Evolutionary conservation across 2,797 vertebrate species (phyloP).

Genomic region (Poeciliopsis presidionis): DNA sequence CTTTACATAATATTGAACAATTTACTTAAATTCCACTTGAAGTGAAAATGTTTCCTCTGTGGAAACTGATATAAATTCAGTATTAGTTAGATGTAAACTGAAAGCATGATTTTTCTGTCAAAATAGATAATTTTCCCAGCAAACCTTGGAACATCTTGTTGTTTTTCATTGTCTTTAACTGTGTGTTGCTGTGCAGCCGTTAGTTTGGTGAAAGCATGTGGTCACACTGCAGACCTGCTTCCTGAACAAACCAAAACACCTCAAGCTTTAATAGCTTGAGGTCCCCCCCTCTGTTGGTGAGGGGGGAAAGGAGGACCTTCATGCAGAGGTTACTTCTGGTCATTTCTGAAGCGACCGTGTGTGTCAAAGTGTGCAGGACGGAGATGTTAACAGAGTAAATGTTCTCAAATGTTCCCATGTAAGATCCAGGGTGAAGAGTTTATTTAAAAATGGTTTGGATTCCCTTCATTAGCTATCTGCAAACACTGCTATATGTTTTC

Average conservation of each 20-base stretch:
- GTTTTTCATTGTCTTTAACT: constrained; percentile 22
- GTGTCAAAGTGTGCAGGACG: constrained; percentile 26
- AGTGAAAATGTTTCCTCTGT: background rate
- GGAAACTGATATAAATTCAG: background rate
- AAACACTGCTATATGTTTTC: constrained; percentile 65
- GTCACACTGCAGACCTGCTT: constrained; percentile 45
- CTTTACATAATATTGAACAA: background rate
- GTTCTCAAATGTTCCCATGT: constrained; percentile 34
- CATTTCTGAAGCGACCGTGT: constrained; percentile 55
- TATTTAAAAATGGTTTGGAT: constrained; percentile 31
- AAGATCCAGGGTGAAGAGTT: constrained; percentile 31
- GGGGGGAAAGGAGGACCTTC: constrained; percentile 15
- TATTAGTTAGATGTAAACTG: background rate
- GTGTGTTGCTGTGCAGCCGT: constrained; percentile 28
- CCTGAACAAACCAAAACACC: constrained; percentile 62
- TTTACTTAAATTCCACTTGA: background rate
- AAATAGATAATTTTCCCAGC: background rate
- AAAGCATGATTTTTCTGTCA: background rate
- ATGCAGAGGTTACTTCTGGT: constrained; percentile 47
- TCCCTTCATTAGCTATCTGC: constrained; percentile 36
- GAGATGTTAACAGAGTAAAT: constrained; percentile 51
- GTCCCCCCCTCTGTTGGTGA: constrained; percentile 45
- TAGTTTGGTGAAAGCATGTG: constrained; percentile 49
- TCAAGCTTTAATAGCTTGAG: constrained; percentile 63
- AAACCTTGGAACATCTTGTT: background rate